phyloP scores from a whole-genome alignment of 2,797 vertebrate genomes.

The Rhinichthys osculus region DNA sequence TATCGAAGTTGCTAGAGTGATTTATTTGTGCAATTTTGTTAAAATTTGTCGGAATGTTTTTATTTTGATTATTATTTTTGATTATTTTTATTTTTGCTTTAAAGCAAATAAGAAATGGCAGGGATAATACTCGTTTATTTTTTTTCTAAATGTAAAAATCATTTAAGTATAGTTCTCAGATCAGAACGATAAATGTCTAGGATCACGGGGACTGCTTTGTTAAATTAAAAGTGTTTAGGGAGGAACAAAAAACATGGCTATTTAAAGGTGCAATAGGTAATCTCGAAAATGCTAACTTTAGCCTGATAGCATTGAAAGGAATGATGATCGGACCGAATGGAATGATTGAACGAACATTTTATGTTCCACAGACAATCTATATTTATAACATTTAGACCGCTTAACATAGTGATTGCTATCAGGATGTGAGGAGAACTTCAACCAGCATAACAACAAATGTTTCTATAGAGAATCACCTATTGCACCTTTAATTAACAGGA shows the following conservation, averaged over 20 bases:
- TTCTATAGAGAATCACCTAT: too few species aligned
- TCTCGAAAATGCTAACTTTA: too few species aligned
- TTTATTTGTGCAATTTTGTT: conserved; percentile 4
- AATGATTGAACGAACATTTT: too few species aligned
- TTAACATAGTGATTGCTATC: too few species aligned
- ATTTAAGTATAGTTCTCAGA: background rate
- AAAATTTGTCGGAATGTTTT: background rate
- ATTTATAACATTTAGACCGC: too few species aligned
- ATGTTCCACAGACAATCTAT: too few species aligned
- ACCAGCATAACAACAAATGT: too few species aligned
- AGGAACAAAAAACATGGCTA: background rate
- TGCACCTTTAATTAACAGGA: background rate
- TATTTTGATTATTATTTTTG: background rate
- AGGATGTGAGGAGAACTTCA: too few species aligned
- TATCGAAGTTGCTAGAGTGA: conserved; percentile 8
- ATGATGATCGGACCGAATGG: too few species aligned
- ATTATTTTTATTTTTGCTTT: background rate
- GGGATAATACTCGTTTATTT: background rate
- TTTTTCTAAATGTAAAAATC: background rate
- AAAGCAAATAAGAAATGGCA: background rate
- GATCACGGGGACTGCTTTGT: background rate
- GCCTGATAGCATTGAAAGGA: too few species aligned
- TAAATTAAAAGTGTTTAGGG: background rate
- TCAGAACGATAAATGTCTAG: background rate
- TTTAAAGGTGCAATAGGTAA: too few species aligned